These are phyloP conservation scores for Aplysina aerophoba DNA, from an alignment of 37 sponge, comb jelly and placozoan genomes.

Conservation along the genomic window DNA sequence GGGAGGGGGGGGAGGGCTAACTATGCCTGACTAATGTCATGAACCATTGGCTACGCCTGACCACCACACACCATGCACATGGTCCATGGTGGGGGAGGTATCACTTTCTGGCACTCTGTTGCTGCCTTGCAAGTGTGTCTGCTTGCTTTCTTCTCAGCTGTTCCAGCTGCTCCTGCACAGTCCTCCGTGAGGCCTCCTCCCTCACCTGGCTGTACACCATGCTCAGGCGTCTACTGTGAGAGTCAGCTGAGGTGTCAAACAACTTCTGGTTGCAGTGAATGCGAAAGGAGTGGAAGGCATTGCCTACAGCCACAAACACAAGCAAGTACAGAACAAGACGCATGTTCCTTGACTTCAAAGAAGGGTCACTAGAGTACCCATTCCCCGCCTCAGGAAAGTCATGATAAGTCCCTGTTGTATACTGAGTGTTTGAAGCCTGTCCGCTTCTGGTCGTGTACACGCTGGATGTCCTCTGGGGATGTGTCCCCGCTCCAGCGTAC, in stretches of 20 bases:
- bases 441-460: neutral
- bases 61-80: no score
- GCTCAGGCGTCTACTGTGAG: neutral
- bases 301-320: neutral
- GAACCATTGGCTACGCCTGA: no score
- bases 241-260: neutral
- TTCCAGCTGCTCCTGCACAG: conserved; percentile 28
- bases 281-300: conserved; percentile 1
- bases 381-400: neutral
- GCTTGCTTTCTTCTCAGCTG: neutral
- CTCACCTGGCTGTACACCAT: neutral
- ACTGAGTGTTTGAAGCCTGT: neutral
- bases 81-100: neutral
- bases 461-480: no score
- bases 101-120: neutral
- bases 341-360: neutral
- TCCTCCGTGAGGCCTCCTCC: neutral
- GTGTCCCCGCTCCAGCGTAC: neutral
- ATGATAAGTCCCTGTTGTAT: neutral
- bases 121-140: neutral
- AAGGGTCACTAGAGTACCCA: neutral
- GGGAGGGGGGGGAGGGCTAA: no score
- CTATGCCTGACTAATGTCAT: no score
- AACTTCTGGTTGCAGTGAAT: conserved; percentile 8
- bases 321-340: neutral